These are phyloP conservation scores for Holothuria glaberrima DNA, from an alignment of 35 echinoderm and acorn worm genomes.

Conservation along the genomic window DNA sequence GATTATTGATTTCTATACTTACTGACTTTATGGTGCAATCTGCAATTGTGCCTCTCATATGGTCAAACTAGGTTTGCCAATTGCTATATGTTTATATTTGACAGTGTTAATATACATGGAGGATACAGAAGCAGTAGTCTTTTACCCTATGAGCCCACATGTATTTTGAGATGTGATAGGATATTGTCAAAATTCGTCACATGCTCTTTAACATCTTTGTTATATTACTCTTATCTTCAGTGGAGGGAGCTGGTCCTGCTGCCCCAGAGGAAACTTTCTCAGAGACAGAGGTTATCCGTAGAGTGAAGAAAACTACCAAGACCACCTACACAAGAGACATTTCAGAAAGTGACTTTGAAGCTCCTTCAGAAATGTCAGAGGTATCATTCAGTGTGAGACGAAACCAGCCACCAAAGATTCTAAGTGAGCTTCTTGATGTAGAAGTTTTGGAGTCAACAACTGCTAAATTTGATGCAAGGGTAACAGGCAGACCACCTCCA, in stretches of 20 bases:
- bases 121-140: no score
- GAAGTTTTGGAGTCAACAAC: slow-evolving; percentile 92
- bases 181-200: neutral
- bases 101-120: no score
- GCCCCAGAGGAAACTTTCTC: slow-evolving; percentile 67
- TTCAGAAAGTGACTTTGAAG: slow-evolving; percentile 79
- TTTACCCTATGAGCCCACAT: no score
- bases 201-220: neutral
- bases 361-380: slow-evolving; percentile 81
- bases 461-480: slow-evolving; percentile 90
- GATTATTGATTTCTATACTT: no score
- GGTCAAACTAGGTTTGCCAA: no score
- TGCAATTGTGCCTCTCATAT: no score
- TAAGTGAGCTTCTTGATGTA: slow-evolving; percentile 97
- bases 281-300: slow-evolving; percentile 71
- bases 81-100: no score
- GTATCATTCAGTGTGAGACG: slow-evolving; percentile 61
- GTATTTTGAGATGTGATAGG: no score
- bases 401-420: slow-evolving; percentile 75
- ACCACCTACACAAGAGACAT: slow-evolving; percentile 85
- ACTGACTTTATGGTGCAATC: no score
- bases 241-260: slow-evolving; percentile 44
- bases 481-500: slow-evolving; percentile 83
- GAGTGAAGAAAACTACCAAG: slow-evolving; percentile 83
- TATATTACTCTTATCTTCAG: slow-evolving; percentile 38